These are phyloP conservation scores for Drosophila lutescens DNA, from an alignment of 2,888 invertebrate species.

Conservation along the genomic window DNA sequence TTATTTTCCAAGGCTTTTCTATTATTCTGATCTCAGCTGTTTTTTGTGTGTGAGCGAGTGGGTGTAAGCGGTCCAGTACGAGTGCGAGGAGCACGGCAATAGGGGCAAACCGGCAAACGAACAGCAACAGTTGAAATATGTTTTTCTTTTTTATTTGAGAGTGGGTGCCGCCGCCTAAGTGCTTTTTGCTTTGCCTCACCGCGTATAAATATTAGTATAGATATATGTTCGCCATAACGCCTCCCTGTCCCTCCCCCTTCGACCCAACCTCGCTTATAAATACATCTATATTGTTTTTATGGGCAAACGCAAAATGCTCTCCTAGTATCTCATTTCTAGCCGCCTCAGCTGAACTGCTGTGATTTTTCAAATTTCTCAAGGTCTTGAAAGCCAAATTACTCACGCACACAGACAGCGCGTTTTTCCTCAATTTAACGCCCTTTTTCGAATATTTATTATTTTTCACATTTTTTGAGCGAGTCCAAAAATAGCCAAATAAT, in stretches of 20 bases:
- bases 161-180: constrained; percentile 73
- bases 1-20: neutral
- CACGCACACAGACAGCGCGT: constrained; percentile 40
- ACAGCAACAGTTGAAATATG: constrained; percentile 72
- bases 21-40: constrained; percentile 12
- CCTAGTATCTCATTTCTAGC: constrained; percentile 76
- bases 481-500: constrained; percentile 30
- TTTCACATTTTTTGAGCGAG: constrained; percentile 23
- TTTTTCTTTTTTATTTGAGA: constrained; percentile 54
- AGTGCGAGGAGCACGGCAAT: constrained; percentile 44
- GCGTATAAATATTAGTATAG: constrained; percentile 65
- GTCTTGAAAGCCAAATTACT: constrained; percentile 62
- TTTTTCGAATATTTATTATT: constrained; percentile 32
- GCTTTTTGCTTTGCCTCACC: constrained; percentile 55
- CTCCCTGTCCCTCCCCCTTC: constrained; percentile 1
- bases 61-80: constrained; percentile 33
- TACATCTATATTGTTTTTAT: constrained; percentile 68
- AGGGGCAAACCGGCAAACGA: constrained; percentile 56
- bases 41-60: constrained; percentile 30
- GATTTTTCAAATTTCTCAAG: constrained; percentile 72
- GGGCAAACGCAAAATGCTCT: constrained; percentile 62
- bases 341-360: constrained; percentile 52
- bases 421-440: constrained; percentile 41
- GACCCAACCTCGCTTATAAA: constrained; percentile 35
- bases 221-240: constrained; percentile 35